A percentile compares a stretch with the other conserved stretches of the same genome.
phyloP scores from a whole-genome alignment of 2,888 invertebrate genomes.

The Vanessa cardui region DNA sequence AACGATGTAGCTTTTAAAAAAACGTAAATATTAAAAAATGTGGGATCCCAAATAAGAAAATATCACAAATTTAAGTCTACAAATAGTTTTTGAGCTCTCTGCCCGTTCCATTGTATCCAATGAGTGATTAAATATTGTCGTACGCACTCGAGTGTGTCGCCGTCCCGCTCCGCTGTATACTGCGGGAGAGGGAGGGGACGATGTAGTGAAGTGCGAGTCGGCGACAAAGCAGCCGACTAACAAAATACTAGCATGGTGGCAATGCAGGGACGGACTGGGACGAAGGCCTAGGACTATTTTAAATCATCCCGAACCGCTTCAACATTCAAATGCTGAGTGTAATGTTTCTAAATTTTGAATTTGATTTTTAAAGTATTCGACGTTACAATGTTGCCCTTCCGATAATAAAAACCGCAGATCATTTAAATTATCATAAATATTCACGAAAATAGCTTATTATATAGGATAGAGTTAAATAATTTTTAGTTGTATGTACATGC shows the following conservation, averaged over 20 bases:
- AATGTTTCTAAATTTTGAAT: too few species aligned
- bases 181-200: constrained; percentile 51
- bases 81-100: constrained; percentile 50
- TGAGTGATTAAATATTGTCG: constrained; percentile 76
- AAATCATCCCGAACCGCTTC: neutral
- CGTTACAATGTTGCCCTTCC: too few species aligned
- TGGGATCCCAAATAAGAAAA: constrained; percentile 39
- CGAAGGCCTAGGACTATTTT: neutral
- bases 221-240: constrained; percentile 79
- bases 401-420: too few species aligned
- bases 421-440: too few species aligned
- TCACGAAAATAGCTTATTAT: too few species aligned
- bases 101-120: constrained; percentile 69
- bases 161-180: constrained; percentile 47
- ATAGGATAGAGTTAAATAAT: too few species aligned
- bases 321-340: too few species aligned
- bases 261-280: constrained; percentile 64
- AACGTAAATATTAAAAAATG: constrained; percentile 36
- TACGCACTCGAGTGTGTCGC: constrained; percentile 49
- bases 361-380: too few species aligned
- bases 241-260: constrained; percentile 80
- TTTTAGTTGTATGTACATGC: too few species aligned
- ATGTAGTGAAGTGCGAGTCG: constrained; percentile 50
- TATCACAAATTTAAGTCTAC: constrained; percentile 51
- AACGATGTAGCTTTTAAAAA: constrained; percentile 35